phyloP scores from a whole-genome alignment of 2,113 vertebrate species.

The Ictalurus punctatus region DNA sequence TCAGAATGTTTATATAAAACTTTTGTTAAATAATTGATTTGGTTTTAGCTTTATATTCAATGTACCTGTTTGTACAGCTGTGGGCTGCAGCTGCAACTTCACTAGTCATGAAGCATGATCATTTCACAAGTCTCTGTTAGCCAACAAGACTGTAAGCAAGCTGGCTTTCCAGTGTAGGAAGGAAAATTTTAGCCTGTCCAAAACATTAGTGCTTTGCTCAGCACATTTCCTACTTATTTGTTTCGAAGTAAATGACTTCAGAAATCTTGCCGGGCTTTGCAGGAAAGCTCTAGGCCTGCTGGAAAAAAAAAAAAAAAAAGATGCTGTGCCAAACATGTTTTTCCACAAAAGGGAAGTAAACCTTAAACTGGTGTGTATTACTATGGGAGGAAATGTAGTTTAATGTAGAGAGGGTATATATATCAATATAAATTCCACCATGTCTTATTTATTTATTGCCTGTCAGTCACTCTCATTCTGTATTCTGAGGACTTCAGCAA shows the following conservation, averaged over 20 bases:
- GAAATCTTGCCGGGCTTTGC: background rate
- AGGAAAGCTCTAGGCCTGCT: background rate
- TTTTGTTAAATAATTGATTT: background rate
- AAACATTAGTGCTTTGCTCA: slow-evolving; percentile 7
- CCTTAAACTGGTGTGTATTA: background rate
- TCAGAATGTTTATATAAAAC: background rate
- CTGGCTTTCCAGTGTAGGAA: background rate
- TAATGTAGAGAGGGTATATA: background rate
- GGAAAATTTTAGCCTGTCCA: background rate
- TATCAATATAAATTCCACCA: background rate
- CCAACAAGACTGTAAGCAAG: background rate
- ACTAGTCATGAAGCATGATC: background rate
- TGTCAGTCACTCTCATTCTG: background rate
- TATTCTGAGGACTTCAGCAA: background rate
- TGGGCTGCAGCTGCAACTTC: background rate
- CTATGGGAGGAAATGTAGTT: background rate
- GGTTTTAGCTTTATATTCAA: background rate
- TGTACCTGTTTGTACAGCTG: background rate
- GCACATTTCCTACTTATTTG: background rate
- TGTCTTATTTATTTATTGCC: background rate
- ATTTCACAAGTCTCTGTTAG: background rate
- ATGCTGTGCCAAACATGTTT: background rate
- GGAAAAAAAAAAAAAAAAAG: background rate
- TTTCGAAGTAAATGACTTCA: background rate
- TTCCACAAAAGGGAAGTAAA: background rate